Evolutionary conservation across 2,113 vertebrate genomes (phyloP).

Genomic region (Fukomys damarensis): DNA sequence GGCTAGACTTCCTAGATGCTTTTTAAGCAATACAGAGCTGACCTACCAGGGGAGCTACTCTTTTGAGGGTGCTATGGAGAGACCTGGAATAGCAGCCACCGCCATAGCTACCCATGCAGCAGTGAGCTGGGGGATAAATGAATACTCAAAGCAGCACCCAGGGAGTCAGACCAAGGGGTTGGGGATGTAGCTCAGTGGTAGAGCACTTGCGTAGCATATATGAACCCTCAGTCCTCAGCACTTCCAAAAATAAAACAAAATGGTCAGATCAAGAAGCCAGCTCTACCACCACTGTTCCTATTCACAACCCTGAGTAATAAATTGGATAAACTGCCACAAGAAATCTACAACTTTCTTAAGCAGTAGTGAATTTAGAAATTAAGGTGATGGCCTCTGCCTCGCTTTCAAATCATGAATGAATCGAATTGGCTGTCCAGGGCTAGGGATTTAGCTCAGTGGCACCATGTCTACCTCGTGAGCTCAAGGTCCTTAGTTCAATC

Average conservation of each 20-base stretch:
- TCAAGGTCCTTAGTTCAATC: no score
- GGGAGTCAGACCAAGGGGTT: background rate
- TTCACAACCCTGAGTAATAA: background rate
- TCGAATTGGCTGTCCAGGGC: background rate
- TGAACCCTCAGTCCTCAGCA: background rate
- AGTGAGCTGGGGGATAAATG: background rate
- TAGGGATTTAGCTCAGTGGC: no score
- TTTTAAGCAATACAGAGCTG: background rate
- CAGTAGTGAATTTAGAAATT: background rate
- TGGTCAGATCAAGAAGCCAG: background rate
- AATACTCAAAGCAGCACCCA: background rate
- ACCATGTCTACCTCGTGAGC: no score
- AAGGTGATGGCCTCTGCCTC: background rate
- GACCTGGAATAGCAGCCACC: background rate
- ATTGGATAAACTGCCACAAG: background rate
- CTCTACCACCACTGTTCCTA: background rate
- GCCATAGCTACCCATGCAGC: no score
- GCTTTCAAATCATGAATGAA: background rate
- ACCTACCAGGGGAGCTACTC: background rate
- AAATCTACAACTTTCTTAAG: background rate
- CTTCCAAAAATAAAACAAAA: background rate
- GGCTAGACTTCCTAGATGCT: background rate
- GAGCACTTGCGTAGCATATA: background rate
- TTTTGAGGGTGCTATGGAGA: background rate
- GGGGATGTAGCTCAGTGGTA: background rate